Evolutionary conservation across 2,888 invertebrate genomes (phyloP).

Genomic region (Teleogryllus oceanicus): DNA sequence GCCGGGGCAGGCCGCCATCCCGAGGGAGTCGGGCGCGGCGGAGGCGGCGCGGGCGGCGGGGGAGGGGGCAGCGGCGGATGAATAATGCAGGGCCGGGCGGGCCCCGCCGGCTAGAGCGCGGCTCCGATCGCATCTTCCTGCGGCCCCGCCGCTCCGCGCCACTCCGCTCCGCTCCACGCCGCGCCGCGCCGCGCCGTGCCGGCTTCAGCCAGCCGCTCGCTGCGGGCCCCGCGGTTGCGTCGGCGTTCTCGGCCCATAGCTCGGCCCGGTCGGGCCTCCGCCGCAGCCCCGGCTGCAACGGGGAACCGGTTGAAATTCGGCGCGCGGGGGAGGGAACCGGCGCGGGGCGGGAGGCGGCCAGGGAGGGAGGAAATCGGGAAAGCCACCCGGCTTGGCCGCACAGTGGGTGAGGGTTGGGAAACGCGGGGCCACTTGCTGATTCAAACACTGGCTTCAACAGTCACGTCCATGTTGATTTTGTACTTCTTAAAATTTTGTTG

Average conservation of each 20-base stretch:
- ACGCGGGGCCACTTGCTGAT: too few relatives aligned
- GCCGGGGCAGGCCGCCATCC: background rate
- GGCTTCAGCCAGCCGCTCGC: too few relatives aligned
- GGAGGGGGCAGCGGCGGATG: background rate
- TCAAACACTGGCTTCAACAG: too few relatives aligned
- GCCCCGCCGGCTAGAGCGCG: slow-evolving; percentile 1
- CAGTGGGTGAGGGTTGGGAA: background rate
- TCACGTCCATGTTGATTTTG: too few relatives aligned
- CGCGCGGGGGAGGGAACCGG: background rate
- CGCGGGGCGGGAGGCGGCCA: background rate
- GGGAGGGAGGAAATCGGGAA: background rate
- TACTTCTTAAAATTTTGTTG: too few relatives aligned
- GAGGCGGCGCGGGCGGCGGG: background rate
- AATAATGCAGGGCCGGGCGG: slow-evolving; percentile 10
- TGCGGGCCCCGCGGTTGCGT: background rate
- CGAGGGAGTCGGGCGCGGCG: background rate
- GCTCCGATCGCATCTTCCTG: background rate
- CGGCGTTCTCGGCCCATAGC: background rate
- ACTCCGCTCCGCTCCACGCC: background rate
- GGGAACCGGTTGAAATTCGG: slow-evolving; percentile 7
- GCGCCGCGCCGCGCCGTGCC: background rate
- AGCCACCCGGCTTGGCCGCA: background rate
- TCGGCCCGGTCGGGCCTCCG: background rate
- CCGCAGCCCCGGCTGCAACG: background rate
- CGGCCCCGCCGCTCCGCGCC: background rate